Percentiles rank a stretch among this genome's conserved stretches.
Evolutionary conservation across 2,113 vertebrate species (phyloP).

Genomic region (Brachypodius melanocephalos): DNA sequence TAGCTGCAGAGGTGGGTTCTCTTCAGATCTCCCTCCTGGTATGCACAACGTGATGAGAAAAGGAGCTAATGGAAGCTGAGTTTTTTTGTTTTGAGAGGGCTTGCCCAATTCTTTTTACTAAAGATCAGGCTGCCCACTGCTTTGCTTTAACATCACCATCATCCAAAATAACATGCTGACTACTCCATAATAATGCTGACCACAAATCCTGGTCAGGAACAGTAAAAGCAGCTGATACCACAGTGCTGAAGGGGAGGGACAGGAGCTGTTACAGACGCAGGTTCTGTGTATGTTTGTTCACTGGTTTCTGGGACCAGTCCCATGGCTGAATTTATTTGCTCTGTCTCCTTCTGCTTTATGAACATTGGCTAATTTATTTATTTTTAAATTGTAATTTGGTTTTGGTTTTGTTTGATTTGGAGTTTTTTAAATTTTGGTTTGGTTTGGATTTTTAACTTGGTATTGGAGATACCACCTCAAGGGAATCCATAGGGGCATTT

Average conservation of each 20-base stretch:
- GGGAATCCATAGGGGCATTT: neutral
- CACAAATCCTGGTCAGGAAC: neutral
- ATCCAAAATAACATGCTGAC: neutral
- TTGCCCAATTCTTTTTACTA: neutral
- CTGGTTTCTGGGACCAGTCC: neutral
- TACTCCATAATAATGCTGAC: neutral
- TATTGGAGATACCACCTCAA: neutral
- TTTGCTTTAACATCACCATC: neutral
- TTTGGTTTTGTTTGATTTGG: neutral
- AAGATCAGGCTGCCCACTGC: neutral
- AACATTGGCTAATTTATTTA: neutral
- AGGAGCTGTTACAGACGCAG: neutral
- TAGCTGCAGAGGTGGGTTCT: neutral
- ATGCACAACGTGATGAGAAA: neutral
- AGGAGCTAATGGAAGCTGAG: neutral
- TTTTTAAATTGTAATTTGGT: neutral
- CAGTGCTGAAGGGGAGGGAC: neutral
- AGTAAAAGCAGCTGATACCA: neutral
- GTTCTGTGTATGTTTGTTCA: fast-evolving
- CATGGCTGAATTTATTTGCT: neutral
- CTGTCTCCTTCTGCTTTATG: neutral
- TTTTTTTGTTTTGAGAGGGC: neutral
- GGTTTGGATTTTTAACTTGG: neutral
- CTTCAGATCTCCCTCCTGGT: neutral
- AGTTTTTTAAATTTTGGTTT: neutral